Evolutionary conservation across 2,888 invertebrate genomes (phyloP).

Genomic region (Pyrrhosoma nymphula): DNA sequence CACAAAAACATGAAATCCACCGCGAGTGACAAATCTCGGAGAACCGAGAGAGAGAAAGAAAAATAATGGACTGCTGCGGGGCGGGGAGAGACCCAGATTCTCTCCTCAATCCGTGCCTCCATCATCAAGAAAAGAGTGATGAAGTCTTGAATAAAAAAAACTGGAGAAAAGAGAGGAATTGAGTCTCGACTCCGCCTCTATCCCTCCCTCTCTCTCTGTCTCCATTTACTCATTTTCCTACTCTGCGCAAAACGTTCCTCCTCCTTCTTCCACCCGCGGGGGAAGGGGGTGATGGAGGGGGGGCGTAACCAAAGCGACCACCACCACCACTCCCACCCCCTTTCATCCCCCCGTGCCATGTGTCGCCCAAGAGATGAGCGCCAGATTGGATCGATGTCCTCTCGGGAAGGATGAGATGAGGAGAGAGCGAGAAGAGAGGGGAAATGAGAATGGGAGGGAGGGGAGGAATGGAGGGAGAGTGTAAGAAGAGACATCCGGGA

Average conservation of each 20-base stretch:
- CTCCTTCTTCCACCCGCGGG: neutral
- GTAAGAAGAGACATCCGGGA: too few species aligned
- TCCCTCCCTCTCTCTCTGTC: too few species aligned
- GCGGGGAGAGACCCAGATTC: neutral
- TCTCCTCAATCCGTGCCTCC: neutral
- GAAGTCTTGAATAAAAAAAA: slow-evolving; percentile 4
- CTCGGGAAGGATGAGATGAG: slow-evolving; percentile 36
- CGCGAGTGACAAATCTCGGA: neutral
- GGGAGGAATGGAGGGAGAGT: too few species aligned
- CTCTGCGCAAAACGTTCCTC: slow-evolving; percentile 10
- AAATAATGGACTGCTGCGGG: neutral
- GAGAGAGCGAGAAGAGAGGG: neutral
- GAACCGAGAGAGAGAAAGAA: neutral
- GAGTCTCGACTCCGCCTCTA: neutral
- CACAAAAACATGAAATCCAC: neutral
- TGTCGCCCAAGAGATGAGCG: slow-evolving; percentile 4
- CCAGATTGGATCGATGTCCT: slow-evolving; percentile 35
- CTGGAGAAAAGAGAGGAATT: neutral
- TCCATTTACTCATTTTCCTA: neutral
- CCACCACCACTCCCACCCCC: neutral
- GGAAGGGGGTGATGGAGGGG: neutral
- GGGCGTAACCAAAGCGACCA: slow-evolving; percentile 14
- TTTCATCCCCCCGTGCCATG: neutral
- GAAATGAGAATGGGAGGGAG: neutral
- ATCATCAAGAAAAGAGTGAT: slow-evolving; percentile 1